Base-by-base conservation (phyloP, 1,140 invertebrate genomes). In the Pseudomyrmex dendroicus region DNA sequence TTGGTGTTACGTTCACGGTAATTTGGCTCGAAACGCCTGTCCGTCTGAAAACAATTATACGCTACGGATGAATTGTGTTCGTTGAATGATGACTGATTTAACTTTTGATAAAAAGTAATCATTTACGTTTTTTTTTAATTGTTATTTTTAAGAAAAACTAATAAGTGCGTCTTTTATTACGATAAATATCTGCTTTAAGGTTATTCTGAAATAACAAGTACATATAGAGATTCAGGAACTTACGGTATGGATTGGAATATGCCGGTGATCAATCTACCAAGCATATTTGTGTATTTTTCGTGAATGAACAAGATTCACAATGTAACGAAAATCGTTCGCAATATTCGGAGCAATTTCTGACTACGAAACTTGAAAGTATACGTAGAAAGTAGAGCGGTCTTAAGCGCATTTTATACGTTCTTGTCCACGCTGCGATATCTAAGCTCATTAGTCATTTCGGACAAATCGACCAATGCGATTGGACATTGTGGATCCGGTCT, bases 161-260 rank as follows among this genome's bases (percentile, higher is more conserved):
- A 35, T 0, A 35, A 35, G 7, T 35, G 35, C 35, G 35, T 35
- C 35, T 35, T 52, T 52, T 66, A 2, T 2, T 2, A 20, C n/a
- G 10, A 35, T 44, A 17, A 4, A 54, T 12, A 17, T 15, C 13
- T n/a, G 4, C 15, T 22, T 15, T 68, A 1, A 17, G 44, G 20
- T n/a, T 35, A 44, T 9, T 52, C 17, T 66, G 4, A 66, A n/a
- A 17, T 44, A 15, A 44, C 15, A 66, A 56, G 1, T 7, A 17
- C 0, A 83, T 56, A 25, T 7, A 50, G 20, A 22, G 59, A 46
- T 17, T 5, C 1, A 22, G 59, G 48, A 2, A 77, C 87, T 2
- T 86, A 89, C 87, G 86, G 84, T 9, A 89, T 12, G 7, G 48
- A 50, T 76, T 73, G 73, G 20, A 25, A 76, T 17, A 70, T 8